Evolutionary conservation across 2,797 vertebrate genomes (phyloP), one percentile per base, ranked within the genome.

Genomic region (Loris lydekkerianus): DNA sequence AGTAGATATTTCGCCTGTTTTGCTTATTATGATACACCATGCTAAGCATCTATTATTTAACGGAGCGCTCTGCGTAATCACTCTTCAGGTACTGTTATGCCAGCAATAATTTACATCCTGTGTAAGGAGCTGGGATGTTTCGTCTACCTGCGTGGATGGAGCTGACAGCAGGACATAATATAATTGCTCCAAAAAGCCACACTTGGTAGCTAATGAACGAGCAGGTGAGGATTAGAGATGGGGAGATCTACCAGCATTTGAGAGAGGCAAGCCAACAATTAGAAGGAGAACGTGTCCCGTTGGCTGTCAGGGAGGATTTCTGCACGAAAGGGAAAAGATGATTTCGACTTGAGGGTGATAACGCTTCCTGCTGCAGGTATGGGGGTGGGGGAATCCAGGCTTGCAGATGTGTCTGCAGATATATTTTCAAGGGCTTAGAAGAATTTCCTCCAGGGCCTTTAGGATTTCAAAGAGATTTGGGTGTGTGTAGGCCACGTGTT

Each of bases 11-110:
- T 97, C 96, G 93, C 89, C 96, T 94, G 73, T 96, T 95, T 96
- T 90, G 87, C 93, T 97, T 97, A 96, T 97, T 96, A 94, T 90
- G 96, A 88, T 86, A 92, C 70, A 70, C 78, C 9, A 27, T 76
- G 95, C 96, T 97, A 96, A 95, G 89, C 95, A 93, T 95, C 83
- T 95, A 96, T 97, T 97, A 97, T 97, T 97, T 97, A 96, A 85
- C 87, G 37, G 77, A 92, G 95, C 15, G 0, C 90, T 43, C 95
- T 90, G 85, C 96, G 86, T 96, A 96, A 96, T 97, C 96, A 95
- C 69, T 97, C 95, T 97, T 93, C 97, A 96, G 91, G 95, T 97
- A 93, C 85, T 0, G 94, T 91, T 23, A 37, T 96, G 93, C 60
- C 90, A 96, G 94, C 82, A 78, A 17, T 91, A 91, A 46, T 89